A percentile compares a stretch with the other conserved stretches of the same genome.
Evolutionary conservation across 1,140 invertebrate genomes (phyloP).

Genomic region (Hetaerina americana): DNA sequence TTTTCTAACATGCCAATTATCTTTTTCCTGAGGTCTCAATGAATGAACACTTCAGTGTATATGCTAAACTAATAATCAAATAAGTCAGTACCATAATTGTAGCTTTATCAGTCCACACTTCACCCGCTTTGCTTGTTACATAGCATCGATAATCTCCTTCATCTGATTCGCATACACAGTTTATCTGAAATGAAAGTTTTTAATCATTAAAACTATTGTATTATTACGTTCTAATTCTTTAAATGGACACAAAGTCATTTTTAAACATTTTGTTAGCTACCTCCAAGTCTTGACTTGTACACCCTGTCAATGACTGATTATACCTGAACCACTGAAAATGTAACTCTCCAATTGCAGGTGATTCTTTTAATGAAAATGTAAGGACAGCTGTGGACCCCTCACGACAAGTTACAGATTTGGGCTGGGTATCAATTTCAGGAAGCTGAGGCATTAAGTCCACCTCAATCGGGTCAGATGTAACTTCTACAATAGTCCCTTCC

Average conservation of each 20-base stretch:
- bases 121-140: conserved; percentile 3
- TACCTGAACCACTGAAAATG: not conserved
- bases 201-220: too few species aligned
- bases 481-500: not conserved
- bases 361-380: not conserved
- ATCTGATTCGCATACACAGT: not conserved
- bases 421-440: conserved; percentile 7
- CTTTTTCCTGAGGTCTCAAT: too few species aligned
- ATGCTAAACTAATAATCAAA: not conserved
- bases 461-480: not conserved
- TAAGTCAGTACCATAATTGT: not conserved
- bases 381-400: not conserved
- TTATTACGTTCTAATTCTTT: too few species aligned
- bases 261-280: not conserved
- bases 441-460: conserved; percentile 5
- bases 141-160: conserved; percentile 7
- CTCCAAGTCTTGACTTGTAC: not conserved
- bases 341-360: not conserved
- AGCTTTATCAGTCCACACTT: conserved; percentile 7
- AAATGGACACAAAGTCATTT: too few species aligned
- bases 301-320: not conserved
- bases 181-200: too few species aligned
- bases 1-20: too few species aligned
- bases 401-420: not conserved
- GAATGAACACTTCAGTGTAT: too few species aligned